Conservation (phyloP, 1,140 invertebrate genomes). For the Cyphomyrmex costatus region DNA sequence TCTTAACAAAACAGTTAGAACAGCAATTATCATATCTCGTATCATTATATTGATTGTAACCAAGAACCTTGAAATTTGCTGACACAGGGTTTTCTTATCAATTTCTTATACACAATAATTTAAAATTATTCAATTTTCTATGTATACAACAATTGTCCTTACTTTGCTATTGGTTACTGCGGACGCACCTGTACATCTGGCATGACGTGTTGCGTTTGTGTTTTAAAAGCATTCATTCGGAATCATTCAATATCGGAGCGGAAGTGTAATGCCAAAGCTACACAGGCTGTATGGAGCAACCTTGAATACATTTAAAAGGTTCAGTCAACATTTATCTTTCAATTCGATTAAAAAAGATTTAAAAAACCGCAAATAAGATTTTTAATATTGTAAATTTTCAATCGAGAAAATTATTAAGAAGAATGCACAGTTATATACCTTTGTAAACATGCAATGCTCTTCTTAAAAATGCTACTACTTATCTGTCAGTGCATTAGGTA, state of each 20-base stretch:
- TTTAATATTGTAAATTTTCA: background rate
- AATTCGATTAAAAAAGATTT: background rate
- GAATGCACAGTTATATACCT: background rate
- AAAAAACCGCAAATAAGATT: background rate
- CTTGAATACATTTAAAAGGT: conserved; percentile 45
- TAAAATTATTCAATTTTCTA: conserved; percentile 21
- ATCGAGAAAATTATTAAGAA: background rate
- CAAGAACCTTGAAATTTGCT: conserved; percentile 6
- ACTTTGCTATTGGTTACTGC: background rate
- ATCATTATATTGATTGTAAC: background rate
- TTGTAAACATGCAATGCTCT: background rate
- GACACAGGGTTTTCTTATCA: background rate
- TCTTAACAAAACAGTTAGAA: conserved; percentile 8
- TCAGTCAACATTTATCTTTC: conserved; percentile 27
- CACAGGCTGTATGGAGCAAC: conserved; percentile 32
- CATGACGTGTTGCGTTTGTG: conserved; percentile 55
- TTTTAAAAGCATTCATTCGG: conserved; percentile 70
- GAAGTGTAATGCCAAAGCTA: conserved; percentile 55
- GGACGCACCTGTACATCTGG: conserved; percentile 51
- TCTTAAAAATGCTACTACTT: background rate
- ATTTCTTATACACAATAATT: background rate
- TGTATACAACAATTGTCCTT: background rate
- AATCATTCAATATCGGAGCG: conserved; percentile 67
- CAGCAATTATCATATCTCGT: conserved; percentile 2
- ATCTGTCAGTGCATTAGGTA: background rate